These are phyloP conservation scores for Temnothorax longispinosus DNA, from an alignment of 1,140 invertebrate genomes.

Conservation along the genomic window DNA sequence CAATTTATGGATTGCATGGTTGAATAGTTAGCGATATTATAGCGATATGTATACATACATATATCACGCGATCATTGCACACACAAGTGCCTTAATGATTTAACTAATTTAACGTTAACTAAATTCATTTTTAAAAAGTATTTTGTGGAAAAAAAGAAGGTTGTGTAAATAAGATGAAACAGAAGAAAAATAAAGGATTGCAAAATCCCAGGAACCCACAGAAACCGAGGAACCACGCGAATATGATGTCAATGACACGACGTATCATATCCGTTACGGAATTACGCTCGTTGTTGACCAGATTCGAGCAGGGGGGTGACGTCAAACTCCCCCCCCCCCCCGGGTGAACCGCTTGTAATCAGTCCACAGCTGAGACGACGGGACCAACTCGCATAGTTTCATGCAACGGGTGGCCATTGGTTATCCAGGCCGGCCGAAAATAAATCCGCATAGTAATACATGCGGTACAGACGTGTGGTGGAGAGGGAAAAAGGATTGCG, in stretches of 20 bases:
- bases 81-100: background rate
- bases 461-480: background rate
- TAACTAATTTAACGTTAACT: background rate
- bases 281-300: background rate
- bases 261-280: background rate
- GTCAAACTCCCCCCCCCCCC: background rate
- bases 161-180: background rate
- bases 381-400: slow-evolving; percentile 1
- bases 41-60: background rate
- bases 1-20: background rate
- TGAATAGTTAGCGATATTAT: background rate
- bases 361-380: background rate
- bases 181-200: background rate
- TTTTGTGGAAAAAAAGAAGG: background rate
- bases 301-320: slow-evolving; percentile 1
- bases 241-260: slow-evolving; percentile 42
- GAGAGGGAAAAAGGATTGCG: background rate
- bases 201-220: background rate
- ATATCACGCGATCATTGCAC: background rate
- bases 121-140: background rate
- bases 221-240: background rate
- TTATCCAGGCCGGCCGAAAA: slow-evolving; percentile 34
- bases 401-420: slow-evolving; percentile 15
- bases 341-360: background rate
- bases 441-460: slow-evolving; percentile 40